Base-by-base conservation (phyloP, 2,888 invertebrate genomes). In the Orthosia gracilis region DNA sequence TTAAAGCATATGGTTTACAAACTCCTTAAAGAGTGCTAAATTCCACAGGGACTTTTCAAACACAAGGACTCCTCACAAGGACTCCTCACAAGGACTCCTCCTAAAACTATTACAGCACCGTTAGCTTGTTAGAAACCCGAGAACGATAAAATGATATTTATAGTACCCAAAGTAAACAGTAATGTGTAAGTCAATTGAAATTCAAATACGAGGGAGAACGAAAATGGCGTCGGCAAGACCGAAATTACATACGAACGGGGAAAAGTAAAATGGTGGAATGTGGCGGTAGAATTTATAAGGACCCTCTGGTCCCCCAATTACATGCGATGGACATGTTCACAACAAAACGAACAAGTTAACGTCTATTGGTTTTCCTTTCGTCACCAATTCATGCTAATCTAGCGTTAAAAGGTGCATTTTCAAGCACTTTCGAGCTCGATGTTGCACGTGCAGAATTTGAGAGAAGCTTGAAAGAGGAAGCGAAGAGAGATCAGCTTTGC, bases 161-260 rank as follows among this genome's bases (percentile, higher is more conserved):
- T 82, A 59, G 61, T 63, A 65, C 66, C 73, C 77, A 71, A 75
- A 74, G 78, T 69, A 88, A 75, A 83, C 85, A 81, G 76, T 80
- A 80, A 87, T 80, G 73, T 73, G 69, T 74, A 69, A 85, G 74
- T 73, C 87, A 87, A 87, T 85, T 86, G 85, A 86, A 87, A 87
- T 87, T 84, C 88, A 86, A 87, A 85, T 87, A 73, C 62, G 70
- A 71, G 73, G 71, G 69, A 54, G 80, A 85, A 80, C 64, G 85
- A 87, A 85, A 78, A 80, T 78, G 78, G 73, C 74, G 76, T 21
- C 50, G 68, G 75, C 62, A 76, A 73, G 47, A 69, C 73, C 76
- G 68, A 78, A 85, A 85, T 87, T 87, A 87, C 87, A 76, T 75
- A 78, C 76, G 73, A 58, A 68, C 68, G 64, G 31, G 61, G 31